Evolutionary conservation across 2,797 vertebrate genomes (phyloP).

Genomic region (Meriones psammophilus): DNA sequence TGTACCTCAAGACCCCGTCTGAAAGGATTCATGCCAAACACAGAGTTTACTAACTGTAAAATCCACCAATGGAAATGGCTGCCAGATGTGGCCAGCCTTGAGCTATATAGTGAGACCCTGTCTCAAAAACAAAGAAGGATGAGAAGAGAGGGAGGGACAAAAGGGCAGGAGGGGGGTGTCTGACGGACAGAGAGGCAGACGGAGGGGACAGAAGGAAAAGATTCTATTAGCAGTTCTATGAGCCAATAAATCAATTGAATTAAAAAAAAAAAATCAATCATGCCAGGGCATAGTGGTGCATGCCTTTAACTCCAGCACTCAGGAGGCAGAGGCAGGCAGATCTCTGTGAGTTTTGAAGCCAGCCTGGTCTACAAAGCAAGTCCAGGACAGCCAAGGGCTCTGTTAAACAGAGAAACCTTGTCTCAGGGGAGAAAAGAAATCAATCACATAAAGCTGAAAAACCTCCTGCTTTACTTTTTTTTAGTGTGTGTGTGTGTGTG

Average conservation of each 20-base stretch:
- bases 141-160: neutral
- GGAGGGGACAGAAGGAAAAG: neutral
- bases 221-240: too few species aligned
- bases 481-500: neutral
- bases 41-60: conserved; percentile 75
- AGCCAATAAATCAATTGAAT: neutral
- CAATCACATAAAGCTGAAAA: neutral
- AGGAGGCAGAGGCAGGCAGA: too few species aligned
- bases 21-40: conserved; percentile 63
- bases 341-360: too few species aligned
- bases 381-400: too few species aligned
- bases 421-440: neutral
- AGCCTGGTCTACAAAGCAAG: too few species aligned
- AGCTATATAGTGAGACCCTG: neutral
- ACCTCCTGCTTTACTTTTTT: neutral
- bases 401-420: too few species aligned
- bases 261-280: neutral
- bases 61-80: conserved; percentile 57
- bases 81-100: too few species aligned
- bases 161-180: too few species aligned
- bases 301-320: too few species aligned
- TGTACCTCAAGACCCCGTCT: conserved; percentile 57
- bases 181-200: too few species aligned
- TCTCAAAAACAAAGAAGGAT: neutral
- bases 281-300: too few species aligned